Evolutionary conservation across 2,113 vertebrate genomes (phyloP).

Genomic region (Philantomba maxwellii): DNA sequence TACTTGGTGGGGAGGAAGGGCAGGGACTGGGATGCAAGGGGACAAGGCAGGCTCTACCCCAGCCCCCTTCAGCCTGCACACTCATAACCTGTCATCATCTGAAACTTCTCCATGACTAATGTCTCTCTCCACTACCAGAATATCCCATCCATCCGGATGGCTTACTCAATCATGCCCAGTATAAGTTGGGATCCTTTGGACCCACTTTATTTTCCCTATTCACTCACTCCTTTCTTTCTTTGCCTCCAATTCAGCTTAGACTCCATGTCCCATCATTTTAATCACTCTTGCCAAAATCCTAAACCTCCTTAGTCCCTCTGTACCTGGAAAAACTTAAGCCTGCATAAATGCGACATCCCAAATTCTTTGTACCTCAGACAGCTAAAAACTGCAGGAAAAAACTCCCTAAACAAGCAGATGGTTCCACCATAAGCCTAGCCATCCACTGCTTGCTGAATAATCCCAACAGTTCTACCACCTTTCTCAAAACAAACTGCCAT

Average conservation of each 20-base stretch:
- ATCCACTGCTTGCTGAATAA: background rate
- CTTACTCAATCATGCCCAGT: background rate
- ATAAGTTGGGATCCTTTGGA: background rate
- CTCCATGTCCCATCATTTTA: background rate
- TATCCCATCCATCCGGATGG: background rate
- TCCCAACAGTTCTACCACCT: background rate
- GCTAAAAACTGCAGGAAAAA: background rate
- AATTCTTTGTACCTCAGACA: background rate
- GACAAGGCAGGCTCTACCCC: background rate
- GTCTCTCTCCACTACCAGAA: background rate
- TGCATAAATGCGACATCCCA: background rate
- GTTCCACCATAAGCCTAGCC: background rate
- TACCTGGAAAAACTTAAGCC: background rate
- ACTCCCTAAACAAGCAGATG: background rate
- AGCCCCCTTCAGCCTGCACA: background rate
- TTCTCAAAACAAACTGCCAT: background rate
- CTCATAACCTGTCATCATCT: background rate
- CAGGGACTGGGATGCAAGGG: background rate
- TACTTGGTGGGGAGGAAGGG: background rate
- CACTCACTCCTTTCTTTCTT: background rate
- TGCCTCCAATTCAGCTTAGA: background rate
- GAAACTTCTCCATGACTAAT: background rate
- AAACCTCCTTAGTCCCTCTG: background rate
- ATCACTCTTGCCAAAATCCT: background rate
- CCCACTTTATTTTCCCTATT: background rate